Evolutionary conservation across 2,888 invertebrate species (phyloP).

Genomic region (Netelia virgata): DNA sequence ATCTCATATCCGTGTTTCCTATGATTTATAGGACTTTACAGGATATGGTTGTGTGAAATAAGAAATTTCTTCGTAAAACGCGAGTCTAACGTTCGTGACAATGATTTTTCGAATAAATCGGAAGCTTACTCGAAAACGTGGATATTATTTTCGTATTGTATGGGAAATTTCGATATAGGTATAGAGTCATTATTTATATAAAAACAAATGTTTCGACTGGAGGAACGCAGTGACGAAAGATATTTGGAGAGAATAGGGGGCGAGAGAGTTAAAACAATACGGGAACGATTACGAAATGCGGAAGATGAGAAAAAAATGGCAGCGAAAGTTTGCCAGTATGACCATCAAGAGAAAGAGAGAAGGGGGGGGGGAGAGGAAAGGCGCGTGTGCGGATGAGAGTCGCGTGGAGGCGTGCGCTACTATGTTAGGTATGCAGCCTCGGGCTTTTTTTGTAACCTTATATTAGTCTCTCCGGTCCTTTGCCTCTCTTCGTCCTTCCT

Average conservation of each 20-base stretch:
- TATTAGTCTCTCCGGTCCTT: slow-evolving; percentile 72
- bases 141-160: background rate
- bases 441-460: slow-evolving; percentile 77
- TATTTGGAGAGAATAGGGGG: background rate
- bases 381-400: slow-evolving; percentile 72
- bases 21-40: slow-evolving; percentile 11
- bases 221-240: background rate
- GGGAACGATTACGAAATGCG: slow-evolving; percentile 19
- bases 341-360: too few relatives aligned
- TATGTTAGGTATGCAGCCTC: slow-evolving; percentile 79
- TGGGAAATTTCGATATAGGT: background rate
- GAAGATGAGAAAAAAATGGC: slow-evolving; percentile 20
- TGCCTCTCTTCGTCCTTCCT: slow-evolving; percentile 46
- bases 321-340: slow-evolving; percentile 24
- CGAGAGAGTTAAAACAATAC: slow-evolving; percentile 25
- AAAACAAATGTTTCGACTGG: background rate
- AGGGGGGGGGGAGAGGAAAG: background rate
- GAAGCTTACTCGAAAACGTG: too few relatives aligned
- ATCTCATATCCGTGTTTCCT: slow-evolving; percentile 62
- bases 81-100: too few relatives aligned
- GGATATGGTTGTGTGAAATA: background rate
- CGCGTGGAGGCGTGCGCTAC: slow-evolving; percentile 81
- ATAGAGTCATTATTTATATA: background rate
- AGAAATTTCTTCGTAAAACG: too few relatives aligned
- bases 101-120: background rate